Percentiles rank a stretch among this genome's conserved stretches.
Evolutionary conservation across 1,140 invertebrate species (phyloP).

Genomic region (Pogonomyrmex californicus): DNA sequence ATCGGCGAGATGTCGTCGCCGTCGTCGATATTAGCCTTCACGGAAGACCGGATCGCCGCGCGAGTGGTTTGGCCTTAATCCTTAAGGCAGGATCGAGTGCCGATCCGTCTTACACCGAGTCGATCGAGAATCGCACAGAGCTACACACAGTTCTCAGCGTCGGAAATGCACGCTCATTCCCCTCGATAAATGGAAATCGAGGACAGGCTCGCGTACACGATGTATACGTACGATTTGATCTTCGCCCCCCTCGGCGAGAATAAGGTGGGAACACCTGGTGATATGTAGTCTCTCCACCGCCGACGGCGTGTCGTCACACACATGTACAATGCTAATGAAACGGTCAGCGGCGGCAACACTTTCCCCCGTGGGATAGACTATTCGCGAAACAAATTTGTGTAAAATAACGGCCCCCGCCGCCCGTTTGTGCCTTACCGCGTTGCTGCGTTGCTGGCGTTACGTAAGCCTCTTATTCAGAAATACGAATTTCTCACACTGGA

Average conservation of each 20-base stretch:
- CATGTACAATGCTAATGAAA: conserved; percentile 42
- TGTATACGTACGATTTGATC: not conserved
- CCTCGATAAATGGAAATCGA: not conserved
- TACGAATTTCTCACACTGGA: conserved; percentile 59
- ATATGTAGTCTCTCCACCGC: not conserved
- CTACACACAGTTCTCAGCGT: not conserved
- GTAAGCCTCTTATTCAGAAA: conserved; percentile 47
- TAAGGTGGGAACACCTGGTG: not conserved
- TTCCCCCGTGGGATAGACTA: conserved; percentile 56
- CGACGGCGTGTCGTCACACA: not conserved
- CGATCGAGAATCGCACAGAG: no score
- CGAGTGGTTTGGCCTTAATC: conserved; percentile 13
- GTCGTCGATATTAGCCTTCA: conserved; percentile 10
- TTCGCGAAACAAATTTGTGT: conserved; percentile 56
- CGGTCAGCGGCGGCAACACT: conserved; percentile 53
- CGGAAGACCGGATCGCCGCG: conserved; percentile 3
- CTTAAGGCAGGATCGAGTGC: not conserved
- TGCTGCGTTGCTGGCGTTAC: conserved; percentile 29
- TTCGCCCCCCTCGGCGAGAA: not conserved
- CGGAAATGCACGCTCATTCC: not conserved
- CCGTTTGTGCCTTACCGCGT: conserved; percentile 12
- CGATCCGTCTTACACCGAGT: not conserved
- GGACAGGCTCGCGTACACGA: no score
- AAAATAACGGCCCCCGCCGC: conserved; percentile 15
- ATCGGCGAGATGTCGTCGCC: not conserved